Percentiles rank a stretch among this genome's conserved stretches.
Evolutionary conservation across 2,797 vertebrate genomes (phyloP).

Genomic region (Sibirionetta formosa): DNA sequence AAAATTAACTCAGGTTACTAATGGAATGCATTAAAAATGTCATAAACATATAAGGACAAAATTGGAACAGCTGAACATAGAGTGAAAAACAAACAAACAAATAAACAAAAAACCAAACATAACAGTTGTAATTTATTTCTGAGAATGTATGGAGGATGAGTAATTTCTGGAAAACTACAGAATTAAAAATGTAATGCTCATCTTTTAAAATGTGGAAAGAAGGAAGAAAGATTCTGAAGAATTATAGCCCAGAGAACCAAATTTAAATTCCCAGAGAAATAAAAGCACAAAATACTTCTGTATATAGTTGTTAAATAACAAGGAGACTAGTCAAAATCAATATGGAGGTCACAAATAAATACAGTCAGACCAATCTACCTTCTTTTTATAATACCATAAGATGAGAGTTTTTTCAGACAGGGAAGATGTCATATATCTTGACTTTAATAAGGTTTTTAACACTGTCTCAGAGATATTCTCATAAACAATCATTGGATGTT

Average conservation of each 20-base stretch:
- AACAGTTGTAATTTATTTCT: background rate
- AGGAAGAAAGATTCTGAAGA: background rate
- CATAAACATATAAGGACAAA: background rate
- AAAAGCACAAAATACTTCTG: background rate
- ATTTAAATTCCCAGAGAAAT: background rate
- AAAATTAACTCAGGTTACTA: background rate
- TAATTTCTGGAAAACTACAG: background rate
- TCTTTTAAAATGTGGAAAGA: background rate
- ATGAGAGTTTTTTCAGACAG: rapidly evolving
- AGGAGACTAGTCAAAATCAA: background rate
- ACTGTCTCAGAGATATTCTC: background rate
- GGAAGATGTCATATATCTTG: background rate
- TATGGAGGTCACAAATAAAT: background rate
- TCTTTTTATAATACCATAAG: background rate
- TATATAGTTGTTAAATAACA: background rate
- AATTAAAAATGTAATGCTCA: background rate
- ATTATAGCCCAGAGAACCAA: background rate
- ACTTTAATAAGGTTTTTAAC: background rate
- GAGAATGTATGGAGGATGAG: background rate
- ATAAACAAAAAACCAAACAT: background rate
- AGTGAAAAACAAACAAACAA: background rate
- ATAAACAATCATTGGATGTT: background rate
- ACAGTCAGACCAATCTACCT: background rate
- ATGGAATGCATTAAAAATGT: background rate
- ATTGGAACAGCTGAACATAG: background rate